Conservation (phyloP, 2,888 invertebrate genomes). For the Choreutis nemorana region DNA sequence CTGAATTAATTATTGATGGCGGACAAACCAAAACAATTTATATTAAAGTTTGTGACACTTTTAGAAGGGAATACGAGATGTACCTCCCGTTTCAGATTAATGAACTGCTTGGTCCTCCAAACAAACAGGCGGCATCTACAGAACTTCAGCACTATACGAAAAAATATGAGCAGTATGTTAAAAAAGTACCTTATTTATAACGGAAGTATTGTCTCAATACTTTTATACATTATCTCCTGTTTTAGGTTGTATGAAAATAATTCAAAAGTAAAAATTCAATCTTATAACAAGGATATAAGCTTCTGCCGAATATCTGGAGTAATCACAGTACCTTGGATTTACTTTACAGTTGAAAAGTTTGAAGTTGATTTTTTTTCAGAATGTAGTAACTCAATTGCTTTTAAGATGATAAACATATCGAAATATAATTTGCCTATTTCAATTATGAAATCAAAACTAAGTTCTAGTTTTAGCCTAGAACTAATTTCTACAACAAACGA, state of each 20-base stretch:
- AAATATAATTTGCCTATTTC: slow-evolving; percentile 37
- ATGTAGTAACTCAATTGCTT: slow-evolving; percentile 26
- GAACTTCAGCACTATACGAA: slow-evolving; percentile 39
- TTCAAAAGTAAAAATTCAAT: slow-evolving; percentile 35
- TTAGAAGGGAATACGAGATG: slow-evolving; percentile 60
- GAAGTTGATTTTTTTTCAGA: slow-evolving; percentile 31
- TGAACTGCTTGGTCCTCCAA: slow-evolving; percentile 63
- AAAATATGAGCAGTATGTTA: slow-evolving; percentile 36
- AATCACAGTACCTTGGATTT: slow-evolving; percentile 46
- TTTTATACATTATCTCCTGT: slow-evolving; percentile 8
- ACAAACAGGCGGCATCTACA: slow-evolving; percentile 26
- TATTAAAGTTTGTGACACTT: slow-evolving; percentile 41
- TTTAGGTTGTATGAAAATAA: slow-evolving; percentile 46
- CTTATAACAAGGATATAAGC: slow-evolving; percentile 39
- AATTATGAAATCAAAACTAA: slow-evolving; percentile 34
- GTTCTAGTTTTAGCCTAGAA: slow-evolving; percentile 38
- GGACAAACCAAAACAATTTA: slow-evolving; percentile 42
- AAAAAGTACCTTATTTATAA: neutral
- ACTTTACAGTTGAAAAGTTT: slow-evolving; percentile 42
- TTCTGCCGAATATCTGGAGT: slow-evolving; percentile 45
- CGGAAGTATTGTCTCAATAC: slow-evolving; percentile 1
- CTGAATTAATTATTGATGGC: slow-evolving; percentile 33
- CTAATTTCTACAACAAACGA: slow-evolving; percentile 24
- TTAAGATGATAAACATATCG: slow-evolving; percentile 47
- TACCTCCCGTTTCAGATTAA: slow-evolving; percentile 68